Base-by-base conservation (phyloP, 1,140 invertebrate species). In the Atta colombica region DNA sequence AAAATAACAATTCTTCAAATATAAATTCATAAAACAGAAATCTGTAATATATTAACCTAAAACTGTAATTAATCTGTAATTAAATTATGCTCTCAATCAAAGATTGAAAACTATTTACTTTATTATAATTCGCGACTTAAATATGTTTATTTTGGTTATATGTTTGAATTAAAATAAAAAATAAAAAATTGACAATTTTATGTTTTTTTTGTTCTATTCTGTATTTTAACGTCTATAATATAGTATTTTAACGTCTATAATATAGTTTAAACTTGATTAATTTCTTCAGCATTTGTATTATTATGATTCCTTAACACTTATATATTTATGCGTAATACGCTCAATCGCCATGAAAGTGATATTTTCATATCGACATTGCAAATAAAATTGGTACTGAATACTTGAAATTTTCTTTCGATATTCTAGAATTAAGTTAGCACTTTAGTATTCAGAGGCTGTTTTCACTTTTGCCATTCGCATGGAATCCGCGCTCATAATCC, bases 401-500 rank as follows among this genome's bases (percentile, higher is more conserved):
- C 21, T 71, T 71, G 16, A 71, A n/a, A n/a, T 21, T 71, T 71
- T 1, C 14, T 45, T 72, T 58, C 6, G 35, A 49, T 45, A 60
- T 81, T 81, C 21, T 25, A 81, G 35, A 58, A 71, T 81, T 71
- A 60, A 60, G 53, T 81, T 81, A 71, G 53, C 58, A 58, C 21
- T 31, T 81, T 35, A 55, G 8, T 49, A 81, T 69, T 81, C 78
- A 81, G 28, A 71, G 16, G 66, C 51, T 71, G 35, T 81, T 71
- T 28, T 55, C 49, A 10, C 78, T 82, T 63, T 75, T 81, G 58
- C 58, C 39, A 81, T 86, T 80, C 39, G 69, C 28, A 31, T 31
- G 28, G 55, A 74, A 90, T 90, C 66, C 31, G 51, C 72, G 77
- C 77, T 92, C 77, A 93, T 93, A 93, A 93, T 92, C 89, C 92